These are phyloP conservation scores for Mustelus asterias DNA, from an alignment of 2,113 vertebrate genomes.

Conservation along the genomic window DNA sequence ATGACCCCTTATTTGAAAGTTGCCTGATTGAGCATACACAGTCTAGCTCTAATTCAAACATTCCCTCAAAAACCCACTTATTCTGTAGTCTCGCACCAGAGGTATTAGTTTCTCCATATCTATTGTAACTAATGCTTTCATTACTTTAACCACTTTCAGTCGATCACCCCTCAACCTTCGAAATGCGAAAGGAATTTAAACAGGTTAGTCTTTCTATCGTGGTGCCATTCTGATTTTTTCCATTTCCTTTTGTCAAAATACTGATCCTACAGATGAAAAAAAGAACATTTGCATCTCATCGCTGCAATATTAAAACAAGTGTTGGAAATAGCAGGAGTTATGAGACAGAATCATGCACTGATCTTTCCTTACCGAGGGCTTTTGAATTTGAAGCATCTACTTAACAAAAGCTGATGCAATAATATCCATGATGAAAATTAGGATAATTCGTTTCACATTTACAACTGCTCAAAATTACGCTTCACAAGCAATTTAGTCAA, in stretches of 20 bases:
- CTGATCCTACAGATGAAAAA: background rate
- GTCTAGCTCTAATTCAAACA: background rate
- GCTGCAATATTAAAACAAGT: background rate
- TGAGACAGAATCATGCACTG: background rate
- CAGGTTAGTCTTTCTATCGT: background rate
- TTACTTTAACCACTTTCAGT: background rate
- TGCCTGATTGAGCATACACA: background rate
- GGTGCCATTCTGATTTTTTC: background rate
- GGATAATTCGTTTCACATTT: constrained; percentile 29
- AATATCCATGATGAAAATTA: background rate
- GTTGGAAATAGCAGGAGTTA: background rate
- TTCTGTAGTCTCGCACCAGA: background rate
- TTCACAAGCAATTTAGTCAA: constrained; percentile 17
- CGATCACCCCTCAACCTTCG: background rate
- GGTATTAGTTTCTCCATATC: background rate
- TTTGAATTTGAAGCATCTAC: background rate
- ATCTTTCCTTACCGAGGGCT: background rate
- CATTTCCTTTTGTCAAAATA: background rate
- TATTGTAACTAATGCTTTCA: background rate
- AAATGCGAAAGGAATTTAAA: background rate
- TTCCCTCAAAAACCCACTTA: background rate
- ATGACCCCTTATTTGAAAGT: background rate
- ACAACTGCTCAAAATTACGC: background rate
- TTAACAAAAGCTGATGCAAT: constrained; percentile 19
- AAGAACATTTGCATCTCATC: background rate